phyloP scores from a whole-genome alignment of 2,888 invertebrate species.

The Dryadula phaetusa region DNA sequence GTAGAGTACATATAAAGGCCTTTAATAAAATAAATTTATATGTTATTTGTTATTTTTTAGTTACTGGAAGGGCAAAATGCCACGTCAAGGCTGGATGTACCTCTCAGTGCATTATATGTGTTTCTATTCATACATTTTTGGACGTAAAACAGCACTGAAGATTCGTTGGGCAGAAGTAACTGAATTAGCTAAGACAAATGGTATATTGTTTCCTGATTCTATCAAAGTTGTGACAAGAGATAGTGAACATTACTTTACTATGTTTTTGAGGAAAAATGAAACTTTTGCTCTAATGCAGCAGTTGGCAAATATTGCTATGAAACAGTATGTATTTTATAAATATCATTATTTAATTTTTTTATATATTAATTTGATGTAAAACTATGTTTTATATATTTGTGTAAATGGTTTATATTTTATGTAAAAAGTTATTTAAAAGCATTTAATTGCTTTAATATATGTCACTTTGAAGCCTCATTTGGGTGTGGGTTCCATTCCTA shows the following conservation, averaged over 20 bases:
- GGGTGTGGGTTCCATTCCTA: too few species aligned
- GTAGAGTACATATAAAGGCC: too few species aligned
- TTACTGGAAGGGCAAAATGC: constrained; percentile 96
- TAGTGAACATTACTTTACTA: constrained; percentile 94
- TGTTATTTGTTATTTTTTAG: constrained; percentile 80
- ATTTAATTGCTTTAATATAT: too few species aligned
- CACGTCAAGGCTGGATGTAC: constrained; percentile 98
- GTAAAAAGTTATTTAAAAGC: too few species aligned
- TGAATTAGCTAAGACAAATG: constrained; percentile 90
- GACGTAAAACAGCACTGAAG: constrained; percentile 93
- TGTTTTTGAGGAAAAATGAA: constrained; percentile 95
- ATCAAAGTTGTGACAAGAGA: constrained; percentile 94
- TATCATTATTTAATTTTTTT: too few species aligned
- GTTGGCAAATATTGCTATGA: constrained; percentile 98
- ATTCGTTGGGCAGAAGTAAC: constrained; percentile 96
- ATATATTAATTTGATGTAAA: too few species aligned
- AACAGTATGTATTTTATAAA: constrained; percentile 84
- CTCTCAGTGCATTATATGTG: constrained; percentile 98
- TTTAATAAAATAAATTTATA: neutral
- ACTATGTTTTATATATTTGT: too few species aligned
- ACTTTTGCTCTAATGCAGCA: constrained; percentile 97
- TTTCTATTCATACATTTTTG: constrained; percentile 97
- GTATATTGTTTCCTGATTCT: constrained; percentile 92
- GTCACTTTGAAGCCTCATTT: too few species aligned
- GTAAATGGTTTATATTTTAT: too few species aligned